Base-by-base conservation (phyloP, 2,888 invertebrate species). In the Germaria angustata region DNA sequence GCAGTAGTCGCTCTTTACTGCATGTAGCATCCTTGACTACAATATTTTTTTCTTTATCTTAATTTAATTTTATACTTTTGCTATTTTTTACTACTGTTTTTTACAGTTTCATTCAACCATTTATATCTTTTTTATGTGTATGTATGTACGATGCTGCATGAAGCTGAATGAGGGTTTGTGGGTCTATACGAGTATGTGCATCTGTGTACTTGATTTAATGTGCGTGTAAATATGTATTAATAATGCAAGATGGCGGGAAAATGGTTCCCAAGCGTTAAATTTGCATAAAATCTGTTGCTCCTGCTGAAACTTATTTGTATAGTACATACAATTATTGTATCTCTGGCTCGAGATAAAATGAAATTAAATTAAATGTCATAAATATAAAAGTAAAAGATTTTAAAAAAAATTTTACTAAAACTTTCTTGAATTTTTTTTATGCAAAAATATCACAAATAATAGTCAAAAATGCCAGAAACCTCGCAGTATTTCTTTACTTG, bases 231-330 rank as follows among this genome's bases (percentile, higher is more conserved):
- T n/a, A n/a, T n/a, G n/a, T 73, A 34, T 71, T 36, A 24, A 24
- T 20, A 46, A 53, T 17, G 24, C 39, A 49, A 57, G 49, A 36
- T 36, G 57, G 28, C 15, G 28, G 17, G 15, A 41, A 63, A 53
- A 46, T 57, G 32, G 17, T 39, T 51, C 15, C 61, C n/a, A 61
- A 69, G 69, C 34, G 61, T 53, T 41, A 51, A 69, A 69, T 61
- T 78, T 53, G n/a, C 57, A 59, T 76, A 57, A 66, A 76, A 66
- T 57, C 57, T 76, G 57, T 66, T 76, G 66, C 57, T 57, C 36
- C 34, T 36, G 24, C 8, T 44, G 13, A 6, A 44, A 17, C 4
- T 53, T 34, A 34, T 44, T 65, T 32, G 22, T n/a, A 51, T 3
- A 28, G 7, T 44, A 9, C 22, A 63, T 34, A 22, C 41, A 34